Conservation (phyloP, 2,888 invertebrate species). For the Melieria picta region DNA sequence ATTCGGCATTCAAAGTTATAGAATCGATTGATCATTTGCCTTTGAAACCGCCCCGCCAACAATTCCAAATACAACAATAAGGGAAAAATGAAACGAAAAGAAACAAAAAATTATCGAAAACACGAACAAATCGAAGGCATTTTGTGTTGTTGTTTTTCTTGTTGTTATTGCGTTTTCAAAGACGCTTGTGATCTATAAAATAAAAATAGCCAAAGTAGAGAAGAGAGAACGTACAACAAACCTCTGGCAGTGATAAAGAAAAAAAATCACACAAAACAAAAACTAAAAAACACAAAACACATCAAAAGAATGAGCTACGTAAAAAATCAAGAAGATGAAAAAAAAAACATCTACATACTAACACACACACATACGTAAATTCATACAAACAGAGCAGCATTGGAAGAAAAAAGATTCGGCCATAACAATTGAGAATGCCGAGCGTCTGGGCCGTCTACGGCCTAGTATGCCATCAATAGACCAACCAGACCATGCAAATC, state of each 20-base stretch:
- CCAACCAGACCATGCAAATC: not conserved
- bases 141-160: not conserved
- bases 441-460: not conserved
- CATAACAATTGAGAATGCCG: conserved; percentile 32
- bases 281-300: conserved; percentile 14
- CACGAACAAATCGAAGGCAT: conserved; percentile 33
- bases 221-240: conserved; percentile 38
- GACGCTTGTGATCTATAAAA: conserved; percentile 38
- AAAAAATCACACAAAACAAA: conserved; percentile 7
- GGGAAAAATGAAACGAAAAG: conserved; percentile 24
- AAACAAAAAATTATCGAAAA: conserved; percentile 23
- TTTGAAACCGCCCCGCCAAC: conserved; percentile 40
- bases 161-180: conserved; percentile 28
- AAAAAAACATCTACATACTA: not conserved
- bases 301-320: conserved; percentile 24
- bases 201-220: conserved; percentile 39
- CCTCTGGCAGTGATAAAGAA: conserved; percentile 13
- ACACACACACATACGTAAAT: not conserved
- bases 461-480: no score
- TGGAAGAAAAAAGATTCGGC: not conserved
- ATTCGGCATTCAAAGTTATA: conserved; percentile 37
- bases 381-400: no score
- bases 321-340: conserved; percentile 4
- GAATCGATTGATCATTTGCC: conserved; percentile 46
- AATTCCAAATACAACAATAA: conserved; percentile 31